Evolutionary conservation across 2,113 vertebrate genomes (phyloP).

Genomic region (Caranx ignobilis): DNA sequence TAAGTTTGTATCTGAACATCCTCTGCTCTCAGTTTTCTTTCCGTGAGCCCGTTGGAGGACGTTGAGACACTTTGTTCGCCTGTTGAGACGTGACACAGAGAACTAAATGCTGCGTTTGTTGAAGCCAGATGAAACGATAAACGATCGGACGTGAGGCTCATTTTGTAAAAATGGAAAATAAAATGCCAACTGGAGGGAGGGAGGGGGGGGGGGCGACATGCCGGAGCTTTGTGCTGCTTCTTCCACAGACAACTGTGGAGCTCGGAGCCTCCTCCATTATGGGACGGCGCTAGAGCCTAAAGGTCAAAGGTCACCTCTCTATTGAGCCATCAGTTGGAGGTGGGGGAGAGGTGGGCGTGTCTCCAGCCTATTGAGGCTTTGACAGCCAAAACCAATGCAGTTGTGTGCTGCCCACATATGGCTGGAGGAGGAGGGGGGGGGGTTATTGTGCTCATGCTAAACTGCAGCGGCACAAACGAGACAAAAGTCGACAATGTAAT

Average conservation of each 20-base stretch:
- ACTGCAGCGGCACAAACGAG: slow-evolving; percentile 54
- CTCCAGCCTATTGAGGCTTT: slow-evolving; percentile 49
- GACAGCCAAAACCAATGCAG: slow-evolving; percentile 71
- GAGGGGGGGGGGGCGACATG: slow-evolving; percentile 4
- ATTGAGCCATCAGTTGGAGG: slow-evolving; percentile 83
- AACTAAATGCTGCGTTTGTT: slow-evolving; percentile 38
- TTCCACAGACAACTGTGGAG: slow-evolving; percentile 47
- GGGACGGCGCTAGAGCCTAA: slow-evolving; percentile 38
- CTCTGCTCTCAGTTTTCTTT: not conserved
- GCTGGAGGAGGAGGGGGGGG: slow-evolving; percentile 61
- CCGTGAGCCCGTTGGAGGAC: not conserved
- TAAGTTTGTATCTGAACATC: not conserved
- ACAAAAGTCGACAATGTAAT: slow-evolving; percentile 69
- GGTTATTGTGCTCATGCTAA: slow-evolving; percentile 77
- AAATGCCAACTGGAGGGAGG: slow-evolving; percentile 49
- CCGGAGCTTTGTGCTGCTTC: slow-evolving; percentile 18
- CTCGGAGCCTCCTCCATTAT: slow-evolving; percentile 31
- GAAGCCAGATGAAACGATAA: slow-evolving; percentile 45
- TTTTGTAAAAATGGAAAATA: slow-evolving; percentile 58
- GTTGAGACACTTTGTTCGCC: slow-evolving; percentile 16
- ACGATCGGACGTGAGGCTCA: slow-evolving; percentile 47
- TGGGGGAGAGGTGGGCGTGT: slow-evolving; percentile 70
- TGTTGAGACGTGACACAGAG: slow-evolving; percentile 28
- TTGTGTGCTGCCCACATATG: slow-evolving; percentile 64
- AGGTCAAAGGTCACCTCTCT: slow-evolving; percentile 75